phyloP scores from a whole-genome alignment of 1,140 invertebrate genomes.

The Lepidotrigona ventralis region DNA sequence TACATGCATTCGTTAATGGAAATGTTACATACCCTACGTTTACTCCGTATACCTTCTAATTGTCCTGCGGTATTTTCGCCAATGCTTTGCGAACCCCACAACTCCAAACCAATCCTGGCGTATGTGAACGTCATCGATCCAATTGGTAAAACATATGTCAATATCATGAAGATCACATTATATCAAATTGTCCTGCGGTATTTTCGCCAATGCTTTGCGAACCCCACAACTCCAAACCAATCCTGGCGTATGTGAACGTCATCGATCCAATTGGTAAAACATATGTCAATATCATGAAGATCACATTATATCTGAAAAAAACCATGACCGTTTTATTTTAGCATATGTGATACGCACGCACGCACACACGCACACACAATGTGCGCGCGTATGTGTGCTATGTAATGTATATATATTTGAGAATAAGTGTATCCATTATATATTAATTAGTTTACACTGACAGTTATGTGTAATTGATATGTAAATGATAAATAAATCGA shows the following conservation, averaged over 20 bases:
- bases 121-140: slow-evolving; percentile 96
- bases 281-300: slow-evolving; percentile 95
- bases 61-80: slow-evolving; percentile 95
- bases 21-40: slow-evolving; percentile 89
- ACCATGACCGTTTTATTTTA: neutral
- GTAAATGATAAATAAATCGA: too few species aligned
- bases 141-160: slow-evolving; percentile 97
- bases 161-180: slow-evolving; percentile 91
- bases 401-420: too few species aligned
- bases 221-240: slow-evolving; percentile 96
- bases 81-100: slow-evolving; percentile 97
- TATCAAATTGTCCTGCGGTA: slow-evolving; percentile 92
- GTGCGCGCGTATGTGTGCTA: too few species aligned
- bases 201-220: slow-evolving; percentile 97
- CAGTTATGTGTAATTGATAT: too few species aligned
- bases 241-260: slow-evolving; percentile 93
- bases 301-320: slow-evolving; percentile 90
- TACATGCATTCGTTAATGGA: neutral
- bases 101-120: slow-evolving; percentile 91
- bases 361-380: too few species aligned
- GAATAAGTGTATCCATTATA: too few species aligned
- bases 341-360: neutral
- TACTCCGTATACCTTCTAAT: slow-evolving; percentile 94
- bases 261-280: slow-evolving; percentile 95
- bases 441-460: too few species aligned